Evolutionary conservation across 2,797 vertebrate genomes (phyloP).

Genomic region (Alouatta caraya): DNA sequence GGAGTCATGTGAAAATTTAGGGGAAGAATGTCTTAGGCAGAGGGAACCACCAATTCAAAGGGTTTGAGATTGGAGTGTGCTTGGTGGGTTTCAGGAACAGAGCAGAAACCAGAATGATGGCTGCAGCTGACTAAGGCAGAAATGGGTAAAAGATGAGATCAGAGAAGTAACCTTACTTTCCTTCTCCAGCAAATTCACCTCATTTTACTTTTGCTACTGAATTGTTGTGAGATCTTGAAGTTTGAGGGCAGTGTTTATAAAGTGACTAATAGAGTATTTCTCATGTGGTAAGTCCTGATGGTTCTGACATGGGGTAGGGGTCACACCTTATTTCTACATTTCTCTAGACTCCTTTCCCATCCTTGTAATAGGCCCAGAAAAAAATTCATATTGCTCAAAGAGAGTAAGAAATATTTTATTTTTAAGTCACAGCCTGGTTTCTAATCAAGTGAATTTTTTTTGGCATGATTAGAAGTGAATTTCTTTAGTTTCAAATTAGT

Average conservation of each 20-base stretch:
- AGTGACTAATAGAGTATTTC: not conserved
- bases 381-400: not conserved
- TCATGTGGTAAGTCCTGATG: not conserved
- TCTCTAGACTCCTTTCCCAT: not conserved
- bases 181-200: not conserved
- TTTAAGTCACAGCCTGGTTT: not conserved
- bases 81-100: not conserved
- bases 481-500: not conserved
- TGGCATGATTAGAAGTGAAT: not conserved
- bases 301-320: too few species aligned
- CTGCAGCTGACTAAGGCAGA: not conserved
- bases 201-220: not conserved
- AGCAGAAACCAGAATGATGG: not conserved
- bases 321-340: not conserved
- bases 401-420: not conserved
- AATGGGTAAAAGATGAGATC: not conserved
- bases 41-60: not conserved
- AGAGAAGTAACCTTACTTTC: not conserved
- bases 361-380: not conserved
- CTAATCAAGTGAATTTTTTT: not conserved
- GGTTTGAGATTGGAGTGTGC: not conserved
- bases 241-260: not conserved
- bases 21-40: not conserved
- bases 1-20: not conserved
- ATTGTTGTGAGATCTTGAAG: not conserved